Evolutionary conservation across 2,888 invertebrate species (phyloP).

Genomic region (Exocentrus adspersus): DNA sequence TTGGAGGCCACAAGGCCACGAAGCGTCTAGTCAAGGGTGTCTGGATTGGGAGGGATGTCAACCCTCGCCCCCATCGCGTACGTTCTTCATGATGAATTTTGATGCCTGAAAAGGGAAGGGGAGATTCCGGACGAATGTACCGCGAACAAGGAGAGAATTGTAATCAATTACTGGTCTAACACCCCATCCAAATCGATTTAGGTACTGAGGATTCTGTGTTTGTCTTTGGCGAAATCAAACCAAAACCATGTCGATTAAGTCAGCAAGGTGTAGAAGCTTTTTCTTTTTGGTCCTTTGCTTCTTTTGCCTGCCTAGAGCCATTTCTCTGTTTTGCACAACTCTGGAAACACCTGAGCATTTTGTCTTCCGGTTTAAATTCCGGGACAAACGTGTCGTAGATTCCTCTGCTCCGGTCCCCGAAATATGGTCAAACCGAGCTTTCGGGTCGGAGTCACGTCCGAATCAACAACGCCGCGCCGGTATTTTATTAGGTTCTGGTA

Average conservation of each 20-base stretch:
- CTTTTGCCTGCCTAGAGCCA: no score
- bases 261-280: no score
- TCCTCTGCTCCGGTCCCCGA: no score
- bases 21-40: slow-evolving; percentile 42
- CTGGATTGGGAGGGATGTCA: slow-evolving; percentile 24
- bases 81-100: slow-evolving; percentile 28
- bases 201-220: no score
- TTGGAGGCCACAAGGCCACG: slow-evolving; percentile 46
- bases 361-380: no score
- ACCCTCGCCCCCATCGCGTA: slow-evolving; percentile 16
- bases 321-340: no score
- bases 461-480: slow-evolving; percentile 12
- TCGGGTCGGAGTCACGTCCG: slow-evolving; percentile 24
- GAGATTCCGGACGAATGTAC: not conserved
- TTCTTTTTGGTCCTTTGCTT: no score
- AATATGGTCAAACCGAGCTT: not conserved
- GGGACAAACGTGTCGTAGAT: no score
- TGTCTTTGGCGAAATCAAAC: no score
- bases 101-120: no score
- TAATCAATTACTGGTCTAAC: not conserved
- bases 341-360: no score
- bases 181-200: not conserved
- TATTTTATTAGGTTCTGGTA: slow-evolving; percentile 29
- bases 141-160: not conserved
- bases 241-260: no score